Base-by-base conservation (phyloP, 2,797 vertebrate species). In the Cichlasoma orientale region DNA sequence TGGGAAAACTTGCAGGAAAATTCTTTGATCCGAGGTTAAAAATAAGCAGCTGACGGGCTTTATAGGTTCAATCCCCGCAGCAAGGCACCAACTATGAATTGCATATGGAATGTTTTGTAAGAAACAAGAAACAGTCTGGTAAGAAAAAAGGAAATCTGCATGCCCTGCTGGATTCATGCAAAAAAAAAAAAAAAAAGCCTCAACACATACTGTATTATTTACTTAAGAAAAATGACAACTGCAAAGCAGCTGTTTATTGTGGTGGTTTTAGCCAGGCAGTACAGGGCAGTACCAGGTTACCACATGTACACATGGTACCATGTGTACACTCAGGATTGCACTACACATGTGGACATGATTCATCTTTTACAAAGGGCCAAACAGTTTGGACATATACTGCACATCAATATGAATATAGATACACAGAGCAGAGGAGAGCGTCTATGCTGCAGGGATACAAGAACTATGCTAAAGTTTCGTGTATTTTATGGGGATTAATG, bases 21-120 rank as follows among this genome's bases (percentile, higher is more conserved):
- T 68, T 55, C 27, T 75, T 72, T 44, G 66, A 83, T 82, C 41
- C 21, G 75, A 74, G 63, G 55, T 76, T 57, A 73, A 29, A 82
- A 70, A 70, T 27, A 41, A 70, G 54, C 83, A 85, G 70, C 78
- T 79, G 76, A 82, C 57, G 10, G 47, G 55, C 58, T 75, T 33
- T 68, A 71, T n/a, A 57, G 59, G 72, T 63, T 82, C 68, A 75
- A 41, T 75, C 74, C 55, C 72, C 16, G 11, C 80, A 75, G 38
- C 27, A 4, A 75, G 55, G 38, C 50, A 38, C 76, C 5, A 16
- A 68, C 72, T 63, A n/a, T 57, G 14, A 53, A 52, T 47, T 18
- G 73, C 74, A 75, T 58, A 38, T 72, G 63, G 25, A 55, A 63
- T 21, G n/a, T 54, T 52, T 36, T 68, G 16, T 56, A n/a, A 12